Percentiles rank a stretch among this genome's conserved stretches.
Conservation (phyloP, 2,888 invertebrate genomes). For the Acrobasis suavella region DNA sequence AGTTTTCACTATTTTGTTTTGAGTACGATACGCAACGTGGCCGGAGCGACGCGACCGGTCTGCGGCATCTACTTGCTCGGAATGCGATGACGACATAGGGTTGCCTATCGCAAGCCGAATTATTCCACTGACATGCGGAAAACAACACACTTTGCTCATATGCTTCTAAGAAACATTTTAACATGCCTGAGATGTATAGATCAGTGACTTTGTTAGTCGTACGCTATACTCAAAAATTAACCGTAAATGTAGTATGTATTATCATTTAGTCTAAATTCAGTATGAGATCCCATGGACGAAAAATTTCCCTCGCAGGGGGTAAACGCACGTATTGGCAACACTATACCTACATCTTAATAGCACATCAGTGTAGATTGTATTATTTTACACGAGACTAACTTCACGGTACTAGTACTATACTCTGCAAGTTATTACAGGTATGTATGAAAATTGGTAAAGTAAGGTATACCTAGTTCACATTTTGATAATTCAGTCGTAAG, state of each 20-base stretch:
- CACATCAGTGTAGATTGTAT: not conserved
- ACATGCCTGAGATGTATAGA: not conserved
- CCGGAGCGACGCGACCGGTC: constrained; percentile 54
- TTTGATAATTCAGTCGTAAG: too few relatives aligned
- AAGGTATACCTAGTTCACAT: too few relatives aligned
- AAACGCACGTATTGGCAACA: not conserved
- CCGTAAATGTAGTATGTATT: too few relatives aligned
- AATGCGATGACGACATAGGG: constrained; percentile 35
- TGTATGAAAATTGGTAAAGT: too few relatives aligned
- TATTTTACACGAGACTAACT: constrained; percentile 2
- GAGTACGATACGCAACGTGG: constrained; percentile 43
- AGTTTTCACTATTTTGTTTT: constrained; percentile 48
- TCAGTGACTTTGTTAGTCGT: too few relatives aligned
- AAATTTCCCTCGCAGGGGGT: not conserved
- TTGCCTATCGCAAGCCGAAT: constrained; percentile 10
- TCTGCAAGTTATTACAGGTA: too few relatives aligned
- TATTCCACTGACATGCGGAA: constrained; percentile 7
- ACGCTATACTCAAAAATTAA: too few relatives aligned
- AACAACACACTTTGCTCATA: not conserved
- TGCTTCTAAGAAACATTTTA: not conserved
- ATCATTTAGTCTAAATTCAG: too few relatives aligned
- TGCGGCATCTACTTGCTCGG: constrained; percentile 55
- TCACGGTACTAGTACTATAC: not conserved
- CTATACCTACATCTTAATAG: not conserved
- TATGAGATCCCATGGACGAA: not conserved